A percentile compares a stretch with the other conserved stretches of the same genome.
Conservation (phyloP, 1,140 invertebrate species). For the Drosophila setifemur region DNA sequence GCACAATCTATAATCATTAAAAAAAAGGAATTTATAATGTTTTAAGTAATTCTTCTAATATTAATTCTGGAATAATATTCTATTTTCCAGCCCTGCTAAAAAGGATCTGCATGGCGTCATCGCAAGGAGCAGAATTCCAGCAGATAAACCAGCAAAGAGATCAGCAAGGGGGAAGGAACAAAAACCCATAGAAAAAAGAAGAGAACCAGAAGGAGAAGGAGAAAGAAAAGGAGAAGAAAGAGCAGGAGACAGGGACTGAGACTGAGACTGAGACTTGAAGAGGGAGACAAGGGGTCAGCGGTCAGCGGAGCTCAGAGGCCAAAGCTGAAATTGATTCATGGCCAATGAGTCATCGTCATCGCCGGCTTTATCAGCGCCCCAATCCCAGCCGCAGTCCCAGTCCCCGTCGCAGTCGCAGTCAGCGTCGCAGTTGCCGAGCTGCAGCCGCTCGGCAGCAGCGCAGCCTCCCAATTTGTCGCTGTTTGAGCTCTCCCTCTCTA, state of each 20-base stretch:
- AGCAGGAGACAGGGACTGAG: not conserved
- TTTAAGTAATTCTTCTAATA: too few relatives aligned
- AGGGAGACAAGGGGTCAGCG: conserved; percentile 29
- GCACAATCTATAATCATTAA: not conserved
- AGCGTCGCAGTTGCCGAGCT: not conserved
- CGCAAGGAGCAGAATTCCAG: not conserved
- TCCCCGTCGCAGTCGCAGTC: conserved; percentile 4
- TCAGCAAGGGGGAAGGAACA: not conserved
- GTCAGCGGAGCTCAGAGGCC: conserved; percentile 61
- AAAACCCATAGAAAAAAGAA: not conserved
- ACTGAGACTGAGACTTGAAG: too few relatives aligned
- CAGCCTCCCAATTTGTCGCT: conserved; percentile 28
- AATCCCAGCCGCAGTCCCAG: conserved; percentile 21
- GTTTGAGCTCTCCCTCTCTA: not conserved
- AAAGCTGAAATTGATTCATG: conserved; percentile 64
- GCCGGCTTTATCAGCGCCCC: conserved; percentile 48
- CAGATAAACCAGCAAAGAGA: not conserved
- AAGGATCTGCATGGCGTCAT: conserved; percentile 7
- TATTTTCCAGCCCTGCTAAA: not conserved
- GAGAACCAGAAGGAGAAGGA: not conserved
- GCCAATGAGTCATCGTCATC: conserved; percentile 64
- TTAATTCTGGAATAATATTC: too few relatives aligned
- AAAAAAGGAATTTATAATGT: not conserved
- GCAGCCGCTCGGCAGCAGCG: not conserved
- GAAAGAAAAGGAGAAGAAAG: not conserved